Base-by-base conservation (phyloP, 2,113 vertebrate species). In the Burhinus oedicnemus region DNA sequence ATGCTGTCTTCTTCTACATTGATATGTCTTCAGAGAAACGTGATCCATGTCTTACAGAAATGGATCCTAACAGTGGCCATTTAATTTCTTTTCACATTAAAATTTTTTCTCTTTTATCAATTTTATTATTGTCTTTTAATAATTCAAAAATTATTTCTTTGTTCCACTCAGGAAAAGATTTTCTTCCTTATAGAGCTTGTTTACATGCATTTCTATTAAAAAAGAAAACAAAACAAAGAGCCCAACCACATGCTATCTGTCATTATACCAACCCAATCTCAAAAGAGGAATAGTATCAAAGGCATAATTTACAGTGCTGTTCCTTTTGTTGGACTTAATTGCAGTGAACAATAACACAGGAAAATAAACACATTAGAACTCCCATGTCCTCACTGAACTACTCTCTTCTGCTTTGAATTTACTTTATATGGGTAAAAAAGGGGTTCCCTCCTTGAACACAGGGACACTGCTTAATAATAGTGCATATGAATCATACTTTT, bases 371-470 rank as follows among this genome's bases (percentile, higher is more conserved):
- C 34, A 82, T 75, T 81, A 74, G 62, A 87, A 85, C 29, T 38
- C 61, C 45, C 15, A 54, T 66, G n/a, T 66, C 62, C 77, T 51
- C 38, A 65, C 9, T 11, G 3, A 80, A 49, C 71, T 57, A 17
- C 44, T 65, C 36, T 82, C 42, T 89, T 91, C 38, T 74, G 54
- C 82, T 86, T 79, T 79, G 83, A 78, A 91, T 95, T 92, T 80
- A 83, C 78, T 95, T 95, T 93, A 93, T 77, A 94, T 84, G 94
- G 68, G n/a, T 85, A 90, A 72, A 90, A 93, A 78, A 47, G 36
- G 68, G 44, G 19, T 40, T 84, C 27, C 15, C 57, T 90, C 34
- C 47, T 85, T 40, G 52, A 91, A 69, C 36, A 60, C 17, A 52
- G 30, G 36, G 40, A 87, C 30, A 23, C 9, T 83, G 65, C 66